A percentile compares a stretch with the other conserved stretches of the same genome.
Evolutionary conservation across 2,797 vertebrate genomes (phyloP).

Genomic region (Threskiornis aethiopicus): DNA sequence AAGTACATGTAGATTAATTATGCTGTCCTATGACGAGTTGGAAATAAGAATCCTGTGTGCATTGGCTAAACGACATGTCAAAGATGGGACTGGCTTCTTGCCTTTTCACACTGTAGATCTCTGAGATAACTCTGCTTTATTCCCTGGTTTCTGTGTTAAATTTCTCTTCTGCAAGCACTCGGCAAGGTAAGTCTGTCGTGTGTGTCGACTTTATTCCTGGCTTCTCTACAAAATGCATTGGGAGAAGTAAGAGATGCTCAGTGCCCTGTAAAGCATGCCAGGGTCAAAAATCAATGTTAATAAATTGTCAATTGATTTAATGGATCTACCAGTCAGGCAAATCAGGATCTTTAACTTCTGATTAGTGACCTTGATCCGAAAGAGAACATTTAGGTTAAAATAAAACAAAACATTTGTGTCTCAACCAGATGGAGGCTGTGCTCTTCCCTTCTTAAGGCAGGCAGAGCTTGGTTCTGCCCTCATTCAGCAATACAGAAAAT

Average conservation of each 20-base stretch:
- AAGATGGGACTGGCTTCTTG: not conserved
- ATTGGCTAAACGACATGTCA: not conserved
- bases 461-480: not conserved
- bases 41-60: not conserved
- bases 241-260: not conserved
- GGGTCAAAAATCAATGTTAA: not conserved
- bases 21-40: not conserved
- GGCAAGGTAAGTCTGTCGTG: not conserved
- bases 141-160: not conserved
- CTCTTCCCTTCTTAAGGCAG: not conserved
- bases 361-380: not conserved
- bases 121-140: not conserved
- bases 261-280: not conserved
- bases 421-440: not conserved
- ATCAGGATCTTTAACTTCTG: not conserved
- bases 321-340: not conserved
- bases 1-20: not conserved
- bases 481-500: fast-evolving
- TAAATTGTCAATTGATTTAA: constrained; percentile 18
- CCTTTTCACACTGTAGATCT: not conserved
- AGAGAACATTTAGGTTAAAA: not conserved
- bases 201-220: not conserved
- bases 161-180: not conserved
- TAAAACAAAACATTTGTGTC: not conserved
- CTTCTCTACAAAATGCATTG: not conserved